Conservation (phyloP, 2,113 vertebrate species). For the Irena cyanogastra region DNA sequence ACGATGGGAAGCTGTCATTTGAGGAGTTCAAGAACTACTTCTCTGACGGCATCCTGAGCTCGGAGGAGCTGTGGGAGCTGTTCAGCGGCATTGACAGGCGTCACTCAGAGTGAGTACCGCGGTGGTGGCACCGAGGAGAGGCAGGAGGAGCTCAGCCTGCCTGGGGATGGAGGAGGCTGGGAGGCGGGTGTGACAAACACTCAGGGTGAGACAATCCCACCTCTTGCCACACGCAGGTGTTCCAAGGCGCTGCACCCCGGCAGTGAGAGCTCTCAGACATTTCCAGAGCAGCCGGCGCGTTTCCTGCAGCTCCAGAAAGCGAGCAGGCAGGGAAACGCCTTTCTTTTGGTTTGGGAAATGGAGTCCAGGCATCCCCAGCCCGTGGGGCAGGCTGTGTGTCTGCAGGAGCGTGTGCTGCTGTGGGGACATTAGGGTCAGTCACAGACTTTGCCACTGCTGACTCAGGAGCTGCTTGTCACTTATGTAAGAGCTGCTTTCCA, state of each 20-base stretch:
- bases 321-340: background rate
- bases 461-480: background rate
- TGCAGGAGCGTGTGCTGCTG: background rate
- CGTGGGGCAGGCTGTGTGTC: background rate
- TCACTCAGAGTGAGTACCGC: constrained; percentile 81
- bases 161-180: background rate
- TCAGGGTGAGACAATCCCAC: background rate
- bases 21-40: constrained; percentile 98
- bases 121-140: background rate
- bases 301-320: background rate
- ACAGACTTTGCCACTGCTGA: background rate
- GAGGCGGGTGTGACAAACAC: constrained; percentile 12
- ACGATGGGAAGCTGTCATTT: constrained; percentile 94
- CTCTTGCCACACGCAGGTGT: background rate
- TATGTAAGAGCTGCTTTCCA: background rate
- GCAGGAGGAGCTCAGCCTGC: background rate
- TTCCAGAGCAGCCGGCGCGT: background rate
- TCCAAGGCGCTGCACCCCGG: background rate
- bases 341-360: background rate
- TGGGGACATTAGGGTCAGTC: background rate
- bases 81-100: constrained; percentile 87
- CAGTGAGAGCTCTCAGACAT: background rate
- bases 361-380: background rate
- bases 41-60: constrained; percentile 89
- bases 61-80: constrained; percentile 87